Evolutionary conservation across 2,113 vertebrate genomes (phyloP).

Genomic region (Oncorhynchus nerka): DNA sequence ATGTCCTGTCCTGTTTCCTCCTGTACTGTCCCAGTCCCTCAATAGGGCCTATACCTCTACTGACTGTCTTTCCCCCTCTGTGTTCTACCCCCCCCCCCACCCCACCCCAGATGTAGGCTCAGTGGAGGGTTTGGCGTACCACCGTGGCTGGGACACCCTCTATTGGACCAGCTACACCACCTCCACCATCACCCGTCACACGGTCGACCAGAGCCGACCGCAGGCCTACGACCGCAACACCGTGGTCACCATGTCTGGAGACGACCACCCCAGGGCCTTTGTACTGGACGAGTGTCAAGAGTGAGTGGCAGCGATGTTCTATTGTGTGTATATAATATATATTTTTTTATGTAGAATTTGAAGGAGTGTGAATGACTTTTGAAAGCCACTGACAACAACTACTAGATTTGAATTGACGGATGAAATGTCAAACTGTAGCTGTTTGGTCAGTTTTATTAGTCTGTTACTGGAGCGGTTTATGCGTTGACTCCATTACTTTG

Average conservation of each 20-base stretch:
- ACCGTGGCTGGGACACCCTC: slow-evolving; percentile 91
- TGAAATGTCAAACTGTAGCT: slow-evolving; percentile 11
- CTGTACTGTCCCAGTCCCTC: too few species aligned
- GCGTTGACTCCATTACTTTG: neutral
- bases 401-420: slow-evolving; percentile 31
- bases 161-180: slow-evolving; percentile 99
- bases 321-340: neutral
- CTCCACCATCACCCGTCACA: slow-evolving; percentile 94
- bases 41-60: neutral
- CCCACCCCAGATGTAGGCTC: slow-evolving; percentile 86
- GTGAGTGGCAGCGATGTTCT: slow-evolving; percentile 71
- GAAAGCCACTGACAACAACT: neutral
- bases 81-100: too few species aligned
- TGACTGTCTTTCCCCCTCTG: neutral
- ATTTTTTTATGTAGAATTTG: too few species aligned
- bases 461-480: slow-evolving; percentile 5
- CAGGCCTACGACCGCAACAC: slow-evolving; percentile 91
- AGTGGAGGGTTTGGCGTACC: slow-evolving; percentile 95
- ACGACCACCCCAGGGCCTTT: slow-evolving; percentile 94
- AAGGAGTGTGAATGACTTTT: too few species aligned
- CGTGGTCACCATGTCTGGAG: slow-evolving; percentile 96
- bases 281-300: slow-evolving; percentile 95
- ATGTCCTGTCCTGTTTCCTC: too few species aligned
- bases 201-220: slow-evolving; percentile 86
- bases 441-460: neutral